Base-by-base conservation (phyloP, 1,140 invertebrate genomes). In the Apis florea region DNA sequence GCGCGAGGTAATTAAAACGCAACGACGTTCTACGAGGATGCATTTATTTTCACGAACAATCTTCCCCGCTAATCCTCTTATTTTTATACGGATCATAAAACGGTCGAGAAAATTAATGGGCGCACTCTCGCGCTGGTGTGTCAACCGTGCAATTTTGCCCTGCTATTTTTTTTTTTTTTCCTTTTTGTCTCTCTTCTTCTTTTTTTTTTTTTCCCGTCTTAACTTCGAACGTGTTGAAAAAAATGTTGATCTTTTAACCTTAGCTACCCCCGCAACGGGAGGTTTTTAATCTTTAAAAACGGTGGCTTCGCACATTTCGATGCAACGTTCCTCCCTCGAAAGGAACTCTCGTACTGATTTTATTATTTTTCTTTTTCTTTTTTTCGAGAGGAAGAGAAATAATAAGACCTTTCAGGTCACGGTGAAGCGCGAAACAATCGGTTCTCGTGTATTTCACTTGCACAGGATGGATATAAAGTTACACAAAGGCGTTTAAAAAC, bases 1-100 rank as follows among this genome's bases (percentile, higher is more conserved):
- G 49, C 83, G 54, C 75, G 15, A 61, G 61, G 53, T 85, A 85
- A 85, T 85, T 85, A 85, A 79, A 69, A 76, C 61, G 72, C 61
- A 63, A 80, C 66, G 56, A 40, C 53, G 54, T 51, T 61, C 53
- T 53, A 49, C 21, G 56, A 66, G 67, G 67, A 71, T 67, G 75
- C 82, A 78, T 84, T 79, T 58, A 84, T 79, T 80, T 73, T 79
- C 70, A 59, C 67, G 82, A 73, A 73, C 70, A 59, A 70, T 74
- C 82, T 78, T 77, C 31, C 31, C 24, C 51, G 17, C 15, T 47
- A 56, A 68, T 53, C 70, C 66, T 59, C 26, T 63, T 31, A 53
- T 71, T 76, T 71, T 84, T 69, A 72, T 77, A 82, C 26, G 64
- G 59, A 71, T 78, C 66, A 75, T 71, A 81, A 85, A 85, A 63